Conservation (phyloP, 92 coral and sea anemone species). For the Parazoanthus atlanticus region DNA sequence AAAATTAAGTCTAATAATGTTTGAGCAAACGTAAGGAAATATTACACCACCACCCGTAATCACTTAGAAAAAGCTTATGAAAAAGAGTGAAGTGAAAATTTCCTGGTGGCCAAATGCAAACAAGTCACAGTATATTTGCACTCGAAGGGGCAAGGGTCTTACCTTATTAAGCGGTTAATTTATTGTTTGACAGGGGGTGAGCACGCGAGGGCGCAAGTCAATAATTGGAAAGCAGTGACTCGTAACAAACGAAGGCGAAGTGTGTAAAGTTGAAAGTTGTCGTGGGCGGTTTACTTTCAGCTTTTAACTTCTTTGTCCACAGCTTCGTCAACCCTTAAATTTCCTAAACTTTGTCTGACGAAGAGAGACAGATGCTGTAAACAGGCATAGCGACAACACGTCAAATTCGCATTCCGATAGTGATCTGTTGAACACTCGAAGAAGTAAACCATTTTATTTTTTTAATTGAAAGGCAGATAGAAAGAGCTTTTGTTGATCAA, state of each 20-base stretch:
- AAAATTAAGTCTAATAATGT: too few relatives aligned
- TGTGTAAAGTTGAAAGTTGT: not conserved
- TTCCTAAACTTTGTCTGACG: not conserved
- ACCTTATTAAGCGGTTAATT: constrained; percentile 24
- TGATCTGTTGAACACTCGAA: not conserved
- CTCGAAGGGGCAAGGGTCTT: not conserved
- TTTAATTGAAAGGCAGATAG: not conserved
- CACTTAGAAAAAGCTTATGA: not conserved
- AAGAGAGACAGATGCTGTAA: not conserved
- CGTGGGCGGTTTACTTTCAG: not conserved
- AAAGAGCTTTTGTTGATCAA: not conserved
- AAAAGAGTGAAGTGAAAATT: not conserved
- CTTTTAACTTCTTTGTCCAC: not conserved
- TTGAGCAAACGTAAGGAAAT: not conserved
- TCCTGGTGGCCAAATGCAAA: not conserved
- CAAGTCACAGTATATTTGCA: constrained; percentile 3
- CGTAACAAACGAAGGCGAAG: not conserved
- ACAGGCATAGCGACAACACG: not conserved
- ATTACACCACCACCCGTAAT: not conserved
- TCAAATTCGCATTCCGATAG: not conserved
- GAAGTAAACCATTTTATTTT: not conserved
- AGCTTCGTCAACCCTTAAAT: not conserved
- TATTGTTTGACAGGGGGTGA: constrained; percentile 3
- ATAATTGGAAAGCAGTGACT: constrained; percentile 15
- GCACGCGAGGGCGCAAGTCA: constrained; percentile 47